Evolutionary conservation across 23 tunicate genomes (phyloP), one percentile per base, ranked within the genome.

Genomic region (Clavelina lepadiformis): DNA sequence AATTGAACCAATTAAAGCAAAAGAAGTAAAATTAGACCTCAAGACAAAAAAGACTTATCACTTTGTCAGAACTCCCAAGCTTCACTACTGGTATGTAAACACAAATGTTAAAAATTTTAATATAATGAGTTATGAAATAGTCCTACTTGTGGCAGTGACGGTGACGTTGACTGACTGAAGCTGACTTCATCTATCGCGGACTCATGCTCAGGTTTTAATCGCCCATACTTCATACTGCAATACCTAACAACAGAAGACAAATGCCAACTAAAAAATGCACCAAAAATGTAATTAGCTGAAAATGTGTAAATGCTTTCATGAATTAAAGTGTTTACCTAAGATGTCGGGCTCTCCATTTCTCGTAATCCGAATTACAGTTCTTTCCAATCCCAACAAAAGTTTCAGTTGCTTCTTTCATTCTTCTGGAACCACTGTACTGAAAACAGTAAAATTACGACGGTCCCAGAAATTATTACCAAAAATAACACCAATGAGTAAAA

Each of bases 321-420:
- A n/a, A 11, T 41, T 11, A 41, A 41, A 41, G 15, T 41, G 21
- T 53, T n/a, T 38, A 66, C 95, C 96, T 75, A 56, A 88, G 34
- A 58, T 88, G 80, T 21, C 96, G 74, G 29, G 46, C 41, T 66
- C 79, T 59, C 96, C 96, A 88, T 56, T 74, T 88, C 61, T 88
- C 87, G 33, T 80, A 64, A 35, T 88, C 96, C 44, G 74, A 78
- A 37, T 73, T 65, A 55, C 78, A 88, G 35, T 88, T 88, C 68
- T 80, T 88, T 18, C 96, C 96, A 15, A 88, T 74, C 44, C 96
- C 96, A 51, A 88, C 88, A 79, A 88, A 88, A 38, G 38, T 73
- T 52, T 80, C 82, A 25, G 96, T 80, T 13, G 96, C 96, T 61
- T 74, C 87, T 68, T 73, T 88, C 67, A 88, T 44, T 33, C 96